Base-by-base conservation (phyloP, 2,888 invertebrate genomes). In the Petrolisthes cinctipes region DNA sequence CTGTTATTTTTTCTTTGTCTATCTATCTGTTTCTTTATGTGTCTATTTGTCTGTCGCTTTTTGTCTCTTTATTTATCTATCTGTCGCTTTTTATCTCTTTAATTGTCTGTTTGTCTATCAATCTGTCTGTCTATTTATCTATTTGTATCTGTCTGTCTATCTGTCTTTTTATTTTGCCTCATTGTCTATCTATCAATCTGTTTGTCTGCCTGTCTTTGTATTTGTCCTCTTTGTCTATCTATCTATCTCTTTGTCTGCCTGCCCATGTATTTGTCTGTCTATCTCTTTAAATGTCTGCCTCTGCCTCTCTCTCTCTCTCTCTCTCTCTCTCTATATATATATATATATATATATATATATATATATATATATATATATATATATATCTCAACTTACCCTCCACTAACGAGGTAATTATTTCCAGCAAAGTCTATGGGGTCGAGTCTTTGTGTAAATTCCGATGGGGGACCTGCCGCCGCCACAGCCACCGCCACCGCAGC, bases 291-390 rank as follows among this genome's bases (percentile, higher is more conserved):
- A 66, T 66, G 14, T n/a, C 61, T 61, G 1, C 9, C 61, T 3
- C 61, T 17, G 1, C 61, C 9, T 17, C 61, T 61, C 61, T 11
- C 61, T 11, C 61, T 3, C 61, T 3, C 61, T 61, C 17, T 61
- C n/a, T 75, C 75, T 7, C 23, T n/a, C 75, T 75, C n/a, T n/a
- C n/a, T n/a, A n/a, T n/a, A n/a, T n/a, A n/a, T n/a, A n/a, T n/a
- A n/a, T 7, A 7, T 17, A n/a, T 14, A 81, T 37, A 14, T 20
- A 56, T 20, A 56, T 57, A 56, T n/a, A 56, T n/a, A 81, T 56
- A 56, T 56, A 56, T 4, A 81, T 81, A 20, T 51, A 53, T 78
- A 17, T 66, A 66, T n/a, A 37, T 79, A 7, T 54, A 79, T 79
- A 37, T 53, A 79, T 11, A 37, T 51, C 53, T 53, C 51, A n/a